A percentile compares a stretch with the other conserved stretches of the same genome.
Conservation (phyloP, 2,888 invertebrate species). For the Baccha elongata region DNA sequence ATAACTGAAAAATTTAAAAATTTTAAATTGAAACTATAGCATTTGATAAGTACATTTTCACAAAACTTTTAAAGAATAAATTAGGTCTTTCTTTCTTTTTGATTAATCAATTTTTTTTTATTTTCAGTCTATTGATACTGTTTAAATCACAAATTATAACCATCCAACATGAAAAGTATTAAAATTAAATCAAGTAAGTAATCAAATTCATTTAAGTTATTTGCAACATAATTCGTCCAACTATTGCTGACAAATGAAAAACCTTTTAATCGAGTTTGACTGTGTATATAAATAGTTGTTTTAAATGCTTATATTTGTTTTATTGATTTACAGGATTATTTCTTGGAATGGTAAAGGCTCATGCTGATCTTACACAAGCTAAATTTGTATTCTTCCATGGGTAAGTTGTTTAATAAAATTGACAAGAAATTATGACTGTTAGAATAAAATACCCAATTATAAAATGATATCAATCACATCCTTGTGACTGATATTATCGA, state of each 20-base stretch:
- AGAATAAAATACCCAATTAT: too few species aligned
- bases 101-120: too few species aligned
- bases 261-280: background rate
- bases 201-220: background rate
- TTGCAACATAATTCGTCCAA: too few species aligned
- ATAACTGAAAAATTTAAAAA: too few species aligned
- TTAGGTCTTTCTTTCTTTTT: too few species aligned
- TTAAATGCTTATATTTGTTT: background rate
- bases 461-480: too few species aligned
- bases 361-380: constrained; percentile 82
- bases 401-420: background rate
- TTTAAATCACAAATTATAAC: background rate
- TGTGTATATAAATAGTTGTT: background rate
- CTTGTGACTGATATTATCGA: too few species aligned
- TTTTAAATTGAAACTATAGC: too few species aligned
- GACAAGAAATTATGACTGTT: too few species aligned
- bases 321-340: constrained; percentile 79
- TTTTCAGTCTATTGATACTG: constrained; percentile 5
- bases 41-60: too few species aligned
- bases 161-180: constrained; percentile 73
- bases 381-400: constrained; percentile 18
- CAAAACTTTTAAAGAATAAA: too few species aligned
- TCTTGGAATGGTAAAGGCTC: constrained; percentile 83
- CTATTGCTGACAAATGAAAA: too few species aligned
- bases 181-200: constrained; percentile 79